Base-by-base conservation (phyloP, 2,113 vertebrate genomes). In the Thunnus maccoyii region DNA sequence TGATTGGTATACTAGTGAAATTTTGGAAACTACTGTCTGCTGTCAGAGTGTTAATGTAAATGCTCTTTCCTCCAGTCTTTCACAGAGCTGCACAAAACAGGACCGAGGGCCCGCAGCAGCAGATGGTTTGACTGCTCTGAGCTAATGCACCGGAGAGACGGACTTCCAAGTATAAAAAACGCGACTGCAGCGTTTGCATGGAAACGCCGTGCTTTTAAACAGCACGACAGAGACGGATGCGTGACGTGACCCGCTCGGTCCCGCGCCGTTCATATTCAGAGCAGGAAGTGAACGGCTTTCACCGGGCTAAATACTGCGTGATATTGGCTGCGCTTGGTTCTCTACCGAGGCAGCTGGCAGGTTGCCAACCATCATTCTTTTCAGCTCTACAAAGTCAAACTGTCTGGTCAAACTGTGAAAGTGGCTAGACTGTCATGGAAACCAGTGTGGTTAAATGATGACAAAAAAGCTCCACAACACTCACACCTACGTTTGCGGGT, bases 21-120 rank as follows among this genome's bases (percentile, higher is more conserved):
- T 61, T 48, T 41, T 12, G 54, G 12, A 55, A 75, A 61, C 20
- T 51, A 5, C 44, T 61, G 32, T 18, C 10, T 2, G 3, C 6
- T 16, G 12, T 32, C 32, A 36, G 22, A 22, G 22, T 22, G 22
- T 22, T 22, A 22, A 22, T 22, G 22, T 22, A 22, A 22, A 22
- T 22, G 22, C 51, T 17, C 8, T 68, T 75, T 78, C 70, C 66
- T 76, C 44, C 47, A 57, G 51, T 55, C 54, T 61, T 55, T 7
- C n/a, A 22, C 71, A 25, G 16, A 64, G 75, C 32, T 61, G 52
- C 47, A 70, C 5, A 30, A 57, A 61, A 62, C 16, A 51, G 1
- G 22, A 41, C 72, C 3, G 68, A 77, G 17, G 62, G 63, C 8
- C 67, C 12, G 3, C 17, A 78, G 57, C 83, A 86, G 76, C 82